Evolutionary conservation across 2,113 vertebrate species (phyloP), one percentile per base, ranked within the genome.

Genomic region (Rhizomys pruinosus): DNA sequence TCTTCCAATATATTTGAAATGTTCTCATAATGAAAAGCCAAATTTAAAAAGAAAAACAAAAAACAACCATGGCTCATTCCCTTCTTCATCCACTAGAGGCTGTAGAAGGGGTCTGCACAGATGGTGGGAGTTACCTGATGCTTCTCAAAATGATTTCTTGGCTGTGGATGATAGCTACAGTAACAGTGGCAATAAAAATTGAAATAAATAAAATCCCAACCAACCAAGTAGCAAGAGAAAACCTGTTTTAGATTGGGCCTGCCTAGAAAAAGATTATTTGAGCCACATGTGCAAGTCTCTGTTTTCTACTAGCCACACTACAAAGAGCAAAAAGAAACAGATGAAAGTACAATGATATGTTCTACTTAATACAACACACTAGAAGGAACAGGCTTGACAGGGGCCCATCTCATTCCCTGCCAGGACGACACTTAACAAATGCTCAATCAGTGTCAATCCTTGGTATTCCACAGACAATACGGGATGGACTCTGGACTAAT

Each of bases 111-210:
- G 68, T 74, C 69, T 17, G 61, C 52, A 69, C 64, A 80, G 86
- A 61, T 44, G 52, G 52, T 71, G 32, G 42, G 34, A 29, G 47
- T 80, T 84, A 63, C 19, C 42, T 74, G 64, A 61, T 32, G 47
- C 64, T 90, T 92, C 42, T 94, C 95, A 77, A 78, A 89, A 63
- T 16, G 23, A 87, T 29, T 20, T 91, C 52, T 95, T 69, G 63
- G 64, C 44, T 91, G 29, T 39, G 20, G 55, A 66, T 76, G 23
- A 90, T n/a, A n/a, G 68, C 61, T 27, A 47, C 17, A 85, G 22
- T 73, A 44, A 66, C 5, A 68, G 37, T 52, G 69, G 27, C 17
- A 73, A 89, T 39, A 88, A 92, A 78, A 81, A 3, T 19, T 16
- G 22, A 90, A 89, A 47, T 68, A 91, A 93, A 4, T 29, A 57